Conservation (phyloP, 2,888 invertebrate species). For the Autographa pulchrina region DNA sequence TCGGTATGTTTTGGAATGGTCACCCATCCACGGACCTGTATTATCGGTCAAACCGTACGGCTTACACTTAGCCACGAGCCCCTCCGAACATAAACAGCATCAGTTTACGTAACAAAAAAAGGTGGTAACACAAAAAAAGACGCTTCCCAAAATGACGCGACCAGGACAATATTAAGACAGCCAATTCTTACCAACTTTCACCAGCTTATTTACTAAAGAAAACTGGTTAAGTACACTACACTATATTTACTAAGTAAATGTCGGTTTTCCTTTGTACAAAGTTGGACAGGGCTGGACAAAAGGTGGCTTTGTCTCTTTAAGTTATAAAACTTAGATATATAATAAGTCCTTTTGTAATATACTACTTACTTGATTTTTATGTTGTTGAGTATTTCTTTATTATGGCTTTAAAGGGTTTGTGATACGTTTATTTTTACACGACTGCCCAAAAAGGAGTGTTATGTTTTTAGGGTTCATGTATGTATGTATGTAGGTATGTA, state of each 20-base stretch:
- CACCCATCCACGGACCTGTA: too few relatives aligned
- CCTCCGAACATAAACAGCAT: too few relatives aligned
- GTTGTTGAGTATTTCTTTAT: not conserved
- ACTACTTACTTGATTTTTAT: not conserved
- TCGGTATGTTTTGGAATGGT: too few relatives aligned
- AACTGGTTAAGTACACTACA: conserved; percentile 10
- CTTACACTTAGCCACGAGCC: too few relatives aligned
- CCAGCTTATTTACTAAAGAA: conserved; percentile 11
- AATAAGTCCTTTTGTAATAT: not conserved
- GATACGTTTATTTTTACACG: too few relatives aligned
- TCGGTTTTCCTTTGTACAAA: conserved; percentile 23
- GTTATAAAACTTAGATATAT: not conserved
- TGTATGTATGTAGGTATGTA: too few relatives aligned
- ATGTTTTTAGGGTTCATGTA: too few relatives aligned
- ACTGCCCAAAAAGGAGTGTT: too few relatives aligned
- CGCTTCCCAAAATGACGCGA: not conserved
- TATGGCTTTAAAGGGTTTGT: not conserved
- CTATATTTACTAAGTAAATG: conserved; percentile 20
- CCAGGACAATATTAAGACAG: not conserved
- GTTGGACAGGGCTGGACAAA: conserved; percentile 13
- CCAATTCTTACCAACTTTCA: not conserved
- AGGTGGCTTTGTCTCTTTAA: conserved; percentile 14
- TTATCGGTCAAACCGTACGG: too few relatives aligned
- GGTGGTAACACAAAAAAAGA: too few relatives aligned
- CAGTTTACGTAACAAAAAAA: too few relatives aligned